Evolutionary conservation across 2,797 vertebrate species (phyloP).

Genomic region (Chloroceryle inda): DNA sequence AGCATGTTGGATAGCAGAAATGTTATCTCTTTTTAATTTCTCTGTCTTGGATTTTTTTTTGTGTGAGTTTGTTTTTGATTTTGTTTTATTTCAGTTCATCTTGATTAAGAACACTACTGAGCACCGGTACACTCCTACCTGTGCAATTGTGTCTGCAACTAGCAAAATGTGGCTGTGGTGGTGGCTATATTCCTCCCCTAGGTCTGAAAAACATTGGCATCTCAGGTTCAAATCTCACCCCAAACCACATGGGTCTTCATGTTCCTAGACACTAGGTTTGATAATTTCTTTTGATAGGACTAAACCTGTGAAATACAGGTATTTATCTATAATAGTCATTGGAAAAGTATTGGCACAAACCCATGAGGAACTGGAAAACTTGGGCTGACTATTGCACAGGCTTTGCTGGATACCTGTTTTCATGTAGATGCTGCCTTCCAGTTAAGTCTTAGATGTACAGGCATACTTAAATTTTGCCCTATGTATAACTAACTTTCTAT

Average conservation of each 20-base stretch:
- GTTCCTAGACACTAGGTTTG: not conserved
- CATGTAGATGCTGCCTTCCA: not conserved
- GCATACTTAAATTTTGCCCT: not conserved
- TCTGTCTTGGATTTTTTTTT: not conserved
- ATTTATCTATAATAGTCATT: not conserved
- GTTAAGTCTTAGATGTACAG: not conserved
- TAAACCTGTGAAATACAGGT: not conserved
- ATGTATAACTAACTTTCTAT: not conserved
- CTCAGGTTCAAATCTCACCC: not conserved
- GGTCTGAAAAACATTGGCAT: not conserved
- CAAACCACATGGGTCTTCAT: not conserved
- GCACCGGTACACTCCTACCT: not conserved
- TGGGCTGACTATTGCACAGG: not conserved
- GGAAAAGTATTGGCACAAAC: fast-evolving
- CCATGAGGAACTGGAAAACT: fast-evolving
- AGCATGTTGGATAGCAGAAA: not conserved
- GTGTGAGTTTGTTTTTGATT: too few species aligned
- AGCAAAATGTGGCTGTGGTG: not conserved
- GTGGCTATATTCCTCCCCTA: not conserved
- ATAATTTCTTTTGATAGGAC: not conserved
- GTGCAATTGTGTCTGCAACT: fast-evolving
- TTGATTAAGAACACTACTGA: not conserved
- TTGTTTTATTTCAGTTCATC: not conserved
- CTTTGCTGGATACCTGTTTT: not conserved
- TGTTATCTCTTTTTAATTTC: not conserved